Evolutionary conservation across 2,888 invertebrate genomes (phyloP), one percentile per base, ranked within the genome.

Genomic region (Slavum lentiscoides): DNA sequence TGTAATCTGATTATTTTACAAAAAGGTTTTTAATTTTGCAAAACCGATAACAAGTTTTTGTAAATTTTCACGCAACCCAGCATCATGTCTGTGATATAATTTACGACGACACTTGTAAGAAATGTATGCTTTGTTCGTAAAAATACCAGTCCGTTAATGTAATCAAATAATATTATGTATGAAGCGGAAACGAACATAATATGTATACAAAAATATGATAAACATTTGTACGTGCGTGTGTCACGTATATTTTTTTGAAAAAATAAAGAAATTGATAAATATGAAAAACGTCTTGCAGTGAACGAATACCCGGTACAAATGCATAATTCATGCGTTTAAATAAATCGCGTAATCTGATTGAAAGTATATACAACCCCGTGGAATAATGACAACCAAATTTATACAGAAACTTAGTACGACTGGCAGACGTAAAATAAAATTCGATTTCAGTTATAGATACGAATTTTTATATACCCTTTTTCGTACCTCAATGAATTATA

Each of bases 281-380:
- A 59, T 59, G 23, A 23, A 67, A 58, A 75, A 43, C 21, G 74
- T 67, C 67, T 59, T 59, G 75, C 8, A 58, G 58, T 39, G 19
- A 80, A 30, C 30, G 30, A 30, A 30, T 2, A 64, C 49, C 49
- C 19, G 43, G 43, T 58, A 39, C 19, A 64, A 70, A 80, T 80
- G 30, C 70, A 80, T 80, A 72, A 80, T 80, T 80, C 80, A 80
- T 58, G 39, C 39, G 69, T 61, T 77, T 49, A 21, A 80, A 64
- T 43, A 61, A n/a, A 4, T 30, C 11, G 23, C 30, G 69, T 77
- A 68, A 69, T 69, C 61, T 53, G 70, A 80, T 80, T 72, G n/a
- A 55, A 80, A 80, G 23, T 30, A 30, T 30, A 30, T 17, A 64
- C 70, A 62, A 62, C 62, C 69, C 70, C 62, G 53, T 37, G 17